Percentiles rank a stretch among this genome's conserved stretches.
phyloP scores from a whole-genome alignment of 2,797 vertebrate species.

The Geotrypetes seraphini region DNA sequence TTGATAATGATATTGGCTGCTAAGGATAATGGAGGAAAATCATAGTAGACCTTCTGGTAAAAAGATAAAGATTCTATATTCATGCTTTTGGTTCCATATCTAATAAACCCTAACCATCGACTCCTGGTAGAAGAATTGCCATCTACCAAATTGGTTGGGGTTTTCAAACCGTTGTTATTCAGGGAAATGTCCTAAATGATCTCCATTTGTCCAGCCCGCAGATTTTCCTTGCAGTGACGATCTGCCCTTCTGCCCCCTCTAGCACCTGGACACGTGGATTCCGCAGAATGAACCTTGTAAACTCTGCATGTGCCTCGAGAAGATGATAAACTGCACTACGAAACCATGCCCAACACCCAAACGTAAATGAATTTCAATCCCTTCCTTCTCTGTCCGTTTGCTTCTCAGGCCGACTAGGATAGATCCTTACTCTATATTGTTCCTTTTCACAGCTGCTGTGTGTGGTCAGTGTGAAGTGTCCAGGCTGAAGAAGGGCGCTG shows the following conservation, averaged over 20 bases:
- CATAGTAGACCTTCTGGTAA: too few relatives aligned
- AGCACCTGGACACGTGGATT: constrained; percentile 76
- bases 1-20: too few relatives aligned
- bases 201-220: too few relatives aligned
- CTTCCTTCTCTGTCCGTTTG: neutral
- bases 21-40: too few relatives aligned
- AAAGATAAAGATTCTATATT: too few relatives aligned
- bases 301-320: constrained; percentile 80
- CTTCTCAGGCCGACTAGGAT: neutral
- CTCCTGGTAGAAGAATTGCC: too few relatives aligned
- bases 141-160: too few relatives aligned
- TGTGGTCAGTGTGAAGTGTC: constrained; percentile 79
- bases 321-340: constrained; percentile 70
- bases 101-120: too few relatives aligned
- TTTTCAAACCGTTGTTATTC: too few relatives aligned
- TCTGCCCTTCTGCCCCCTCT: neutral
- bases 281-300: constrained; percentile 73
- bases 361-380: constrained; percentile 45
- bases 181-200: too few relatives aligned
- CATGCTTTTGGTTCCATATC: too few relatives aligned
- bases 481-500: constrained; percentile 50
- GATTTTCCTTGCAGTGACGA: neutral
- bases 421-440: neutral
- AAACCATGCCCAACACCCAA: constrained; percentile 67
- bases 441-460: constrained; percentile 46